These are phyloP conservation scores for Labeo catla DNA, from an alignment of 2,113 vertebrate genomes.

Conservation along the genomic window DNA sequence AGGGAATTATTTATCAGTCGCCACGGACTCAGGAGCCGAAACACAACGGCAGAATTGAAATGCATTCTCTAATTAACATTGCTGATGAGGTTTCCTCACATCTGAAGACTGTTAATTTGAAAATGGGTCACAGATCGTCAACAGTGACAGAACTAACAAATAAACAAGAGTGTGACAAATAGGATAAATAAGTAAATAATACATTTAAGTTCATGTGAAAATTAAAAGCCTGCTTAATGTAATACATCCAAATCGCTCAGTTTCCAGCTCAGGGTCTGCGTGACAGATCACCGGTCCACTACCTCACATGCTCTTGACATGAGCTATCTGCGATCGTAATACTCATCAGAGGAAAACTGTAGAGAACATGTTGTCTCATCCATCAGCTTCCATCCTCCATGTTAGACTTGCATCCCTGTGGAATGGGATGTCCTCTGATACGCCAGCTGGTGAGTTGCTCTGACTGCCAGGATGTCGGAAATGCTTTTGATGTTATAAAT, in stretches of 20 bases:
- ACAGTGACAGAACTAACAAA: constrained; percentile 56
- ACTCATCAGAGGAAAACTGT: constrained; percentile 16
- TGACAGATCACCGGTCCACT: background rate
- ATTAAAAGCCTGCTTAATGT: constrained; percentile 43
- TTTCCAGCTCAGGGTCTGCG: background rate
- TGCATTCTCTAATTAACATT: constrained; percentile 55
- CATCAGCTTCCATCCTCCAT: constrained; percentile 7
- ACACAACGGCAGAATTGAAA: constrained; percentile 41
- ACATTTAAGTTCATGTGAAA: constrained; percentile 48
- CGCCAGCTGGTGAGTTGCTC: constrained; percentile 7
- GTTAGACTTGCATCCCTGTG: constrained; percentile 26
- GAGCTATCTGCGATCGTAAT: background rate
- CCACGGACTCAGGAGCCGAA: constrained; percentile 35
- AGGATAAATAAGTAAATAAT: constrained; percentile 51
- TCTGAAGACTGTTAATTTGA: constrained; percentile 54
- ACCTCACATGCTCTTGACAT: constrained; percentile 18
- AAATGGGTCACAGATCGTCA: constrained; percentile 58
- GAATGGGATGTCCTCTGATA: constrained; percentile 20
- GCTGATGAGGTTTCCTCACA: constrained; percentile 53
- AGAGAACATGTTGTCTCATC: constrained; percentile 32
- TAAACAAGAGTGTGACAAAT: constrained; percentile 49
- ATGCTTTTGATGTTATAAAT: constrained; percentile 29
- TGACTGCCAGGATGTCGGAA: constrained; percentile 10
- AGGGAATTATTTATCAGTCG: constrained; percentile 53
- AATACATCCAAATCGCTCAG: background rate